Percentiles rank a stretch among this genome's conserved stretches.
These are phyloP conservation scores for Formica selysi DNA, from an alignment of 1,140 invertebrate genomes.

Conservation along the genomic window DNA sequence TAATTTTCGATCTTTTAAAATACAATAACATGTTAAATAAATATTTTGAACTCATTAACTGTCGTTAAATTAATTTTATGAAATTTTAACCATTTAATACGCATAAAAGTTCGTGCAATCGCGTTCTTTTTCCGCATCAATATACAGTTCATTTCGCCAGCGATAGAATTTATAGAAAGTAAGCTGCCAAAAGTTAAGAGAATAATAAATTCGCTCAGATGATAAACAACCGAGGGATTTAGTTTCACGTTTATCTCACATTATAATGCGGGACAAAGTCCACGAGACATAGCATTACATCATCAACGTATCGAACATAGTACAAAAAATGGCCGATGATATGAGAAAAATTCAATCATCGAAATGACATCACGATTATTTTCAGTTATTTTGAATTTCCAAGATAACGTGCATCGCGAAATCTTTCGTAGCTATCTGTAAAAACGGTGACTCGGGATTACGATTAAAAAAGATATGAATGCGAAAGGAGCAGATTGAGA, in stretches of 20 bases:
- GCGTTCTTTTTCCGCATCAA: not conserved
- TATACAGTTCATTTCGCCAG: not conserved
- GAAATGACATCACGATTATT: not conserved
- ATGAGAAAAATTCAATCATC: not conserved
- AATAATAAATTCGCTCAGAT: constrained; percentile 20
- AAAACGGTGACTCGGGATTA: not conserved
- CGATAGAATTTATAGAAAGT: not conserved
- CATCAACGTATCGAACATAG: not conserved
- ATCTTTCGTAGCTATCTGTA: not conserved
- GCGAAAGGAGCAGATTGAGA: constrained; percentile 52
- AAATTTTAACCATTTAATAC: too few relatives aligned
- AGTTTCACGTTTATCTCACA: not conserved
- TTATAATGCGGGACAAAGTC: constrained; percentile 19
- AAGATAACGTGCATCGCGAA: not conserved
- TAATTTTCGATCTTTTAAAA: not conserved
- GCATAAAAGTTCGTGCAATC: not conserved
- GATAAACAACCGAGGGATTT: not conserved
- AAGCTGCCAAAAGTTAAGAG: not conserved
- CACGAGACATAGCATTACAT: constrained; percentile 11
- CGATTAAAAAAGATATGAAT: too few relatives aligned
- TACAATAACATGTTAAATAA: not conserved
- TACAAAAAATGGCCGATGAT: not conserved
- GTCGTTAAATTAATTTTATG: too few relatives aligned
- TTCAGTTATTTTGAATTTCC: not conserved
- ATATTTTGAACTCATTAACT: not conserved